A percentile compares a stretch with the other conserved stretches of the same genome.
Conservation (phyloP, 2,113 vertebrate genomes). For the Amphiprion ocellaris region DNA sequence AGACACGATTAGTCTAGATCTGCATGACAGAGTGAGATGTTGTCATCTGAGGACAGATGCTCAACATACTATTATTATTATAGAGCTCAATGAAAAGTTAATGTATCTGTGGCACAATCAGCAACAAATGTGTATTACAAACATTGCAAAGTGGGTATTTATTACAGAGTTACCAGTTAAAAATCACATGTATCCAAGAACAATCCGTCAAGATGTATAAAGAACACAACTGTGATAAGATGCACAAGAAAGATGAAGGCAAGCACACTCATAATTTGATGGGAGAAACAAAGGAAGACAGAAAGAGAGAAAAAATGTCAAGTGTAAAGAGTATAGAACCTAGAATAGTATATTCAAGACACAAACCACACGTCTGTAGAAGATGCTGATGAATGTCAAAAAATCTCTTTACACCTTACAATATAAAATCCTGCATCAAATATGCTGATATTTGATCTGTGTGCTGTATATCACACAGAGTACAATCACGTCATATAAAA, state of each 20-base stretch:
- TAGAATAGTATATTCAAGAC: slow-evolving; percentile 15
- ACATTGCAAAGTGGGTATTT: slow-evolving; percentile 2
- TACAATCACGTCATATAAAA: no score
- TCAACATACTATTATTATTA: background rate
- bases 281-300: background rate
- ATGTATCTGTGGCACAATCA: slow-evolving; percentile 10
- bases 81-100: slow-evolving; percentile 1
- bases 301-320: background rate
- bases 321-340: slow-evolving; percentile 9
- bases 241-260: background rate
- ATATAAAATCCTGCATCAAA: no score
- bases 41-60: slow-evolving; percentile 7
- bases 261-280: background rate
- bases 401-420: background rate
- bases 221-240: background rate
- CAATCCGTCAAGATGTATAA: background rate
- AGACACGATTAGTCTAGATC: slow-evolving; percentile 7
- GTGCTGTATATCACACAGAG: no score
- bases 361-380: background rate
- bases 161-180: slow-evolving; percentile 7
- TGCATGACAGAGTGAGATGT: slow-evolving; percentile 13
- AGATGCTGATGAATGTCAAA: background rate
- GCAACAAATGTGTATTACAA: background rate
- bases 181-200: background rate
- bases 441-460: no score